Evolutionary conservation across 2,888 invertebrate species (phyloP), one percentile per base, ranked within the genome.

Genomic region (Cantharis flavilabris): DNA sequence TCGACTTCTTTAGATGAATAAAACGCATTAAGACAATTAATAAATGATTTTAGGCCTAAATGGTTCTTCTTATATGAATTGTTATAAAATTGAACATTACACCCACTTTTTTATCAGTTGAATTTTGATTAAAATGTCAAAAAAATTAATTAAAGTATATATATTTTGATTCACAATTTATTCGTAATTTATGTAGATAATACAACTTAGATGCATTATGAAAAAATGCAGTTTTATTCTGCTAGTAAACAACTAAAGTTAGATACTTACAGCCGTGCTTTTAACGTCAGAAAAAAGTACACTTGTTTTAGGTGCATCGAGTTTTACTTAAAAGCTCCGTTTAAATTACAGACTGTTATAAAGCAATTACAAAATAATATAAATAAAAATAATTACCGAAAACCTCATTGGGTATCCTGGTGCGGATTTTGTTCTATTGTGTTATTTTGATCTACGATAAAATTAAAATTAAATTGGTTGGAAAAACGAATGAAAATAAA

Each of bases 1-100:
- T 75, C 71, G 73, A 67, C 65, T 67, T 67, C 65, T 67, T 67
- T 23, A 71, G 64, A 23, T 20, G 65, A 72, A 30, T 65, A 30
- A 26, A 71, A 30, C 72, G 30, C 72, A 30, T 30, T 64, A 28
- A 26, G 72, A 72, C 72, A 72, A 72, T 72, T 72, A 72, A 26
- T 70, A 70, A 67, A 67, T 67, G 72, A 64, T 65, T 72, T 65
- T 72, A 30, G 14, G 64, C 28, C 11, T 28, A 28, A 72, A 14
- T 30, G 65, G n/a, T 67, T 26, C 23, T 26, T 67, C 65, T 67
- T 67, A 20, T 64, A 64, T 64, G 20, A 64, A 64, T 20, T 64
- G 20, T 64, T 67, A 26, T n/a, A 26, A 67, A 67, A 67, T 23
- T 67, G 13, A 49, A 49, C 49, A 49, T 49, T 49, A 49, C 49